phyloP scores from a whole-genome alignment of 2,797 vertebrate genomes.

The Kryptopterus vitreolus region DNA sequence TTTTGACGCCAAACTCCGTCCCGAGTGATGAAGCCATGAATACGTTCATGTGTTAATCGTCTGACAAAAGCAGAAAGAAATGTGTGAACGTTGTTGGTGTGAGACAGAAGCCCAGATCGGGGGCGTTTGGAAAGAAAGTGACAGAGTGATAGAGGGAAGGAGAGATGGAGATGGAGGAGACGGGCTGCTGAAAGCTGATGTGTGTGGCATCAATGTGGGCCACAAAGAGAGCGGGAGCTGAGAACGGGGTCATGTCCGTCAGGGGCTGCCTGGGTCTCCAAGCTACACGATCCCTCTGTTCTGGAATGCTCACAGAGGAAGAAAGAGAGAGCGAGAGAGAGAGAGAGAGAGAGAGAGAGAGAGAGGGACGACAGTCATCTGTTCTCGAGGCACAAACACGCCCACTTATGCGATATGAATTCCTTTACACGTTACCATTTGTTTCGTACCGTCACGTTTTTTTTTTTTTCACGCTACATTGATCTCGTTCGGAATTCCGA shows the following conservation, averaged over 20 bases:
- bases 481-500: neutral
- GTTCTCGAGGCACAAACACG: constrained; percentile 19
- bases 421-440: neutral
- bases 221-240: constrained; percentile 53
- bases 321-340: constrained; percentile 38
- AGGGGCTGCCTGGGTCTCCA: constrained; percentile 78
- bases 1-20: neutral
- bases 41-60: neutral
- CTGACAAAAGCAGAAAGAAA: constrained; percentile 1
- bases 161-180: constrained; percentile 63
- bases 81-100: neutral
- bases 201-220: constrained; percentile 74
- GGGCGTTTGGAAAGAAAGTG: constrained; percentile 18
- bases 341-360: constrained; percentile 31
- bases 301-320: constrained; percentile 68
- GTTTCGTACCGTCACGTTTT: neutral
- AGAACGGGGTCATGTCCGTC: constrained; percentile 75
- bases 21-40: constrained; percentile 3
- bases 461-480: neutral
- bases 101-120: neutral
- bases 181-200: constrained; percentile 73
- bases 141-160: constrained; percentile 46
- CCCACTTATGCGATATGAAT: neutral
- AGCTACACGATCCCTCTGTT: constrained; percentile 67
- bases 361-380: neutral